A percentile compares a stretch with the other conserved stretches of the same genome.
These are phyloP conservation scores for Kuschelorhynchus macadamiae DNA, from an alignment of 2,888 invertebrate genomes.

Conservation along the genomic window DNA sequence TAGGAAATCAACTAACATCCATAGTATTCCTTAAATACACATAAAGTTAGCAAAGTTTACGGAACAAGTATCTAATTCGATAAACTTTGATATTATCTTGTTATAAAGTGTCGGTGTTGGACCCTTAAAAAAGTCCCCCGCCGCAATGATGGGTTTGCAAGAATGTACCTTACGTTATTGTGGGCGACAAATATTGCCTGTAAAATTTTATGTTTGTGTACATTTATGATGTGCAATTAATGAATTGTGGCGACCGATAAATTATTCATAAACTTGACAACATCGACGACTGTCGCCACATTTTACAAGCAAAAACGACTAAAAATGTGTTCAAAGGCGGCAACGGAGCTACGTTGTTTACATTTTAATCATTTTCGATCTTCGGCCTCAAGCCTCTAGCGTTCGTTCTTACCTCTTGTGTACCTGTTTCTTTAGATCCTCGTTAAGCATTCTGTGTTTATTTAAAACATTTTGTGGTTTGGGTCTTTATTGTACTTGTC, in stretches of 20 bases:
- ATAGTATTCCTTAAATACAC: no score
- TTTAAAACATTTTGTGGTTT: constrained; percentile 26
- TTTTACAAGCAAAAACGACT: constrained; percentile 39
- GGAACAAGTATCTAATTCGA: no score
- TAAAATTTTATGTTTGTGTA: no score
- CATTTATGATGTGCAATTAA: no score
- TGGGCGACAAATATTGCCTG: no score
- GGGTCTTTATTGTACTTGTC: constrained; percentile 12
- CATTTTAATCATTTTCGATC: constrained; percentile 47
- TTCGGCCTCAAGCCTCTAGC: constrained; percentile 31
- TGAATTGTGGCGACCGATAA: constrained; percentile 4
- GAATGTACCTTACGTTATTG: no score
- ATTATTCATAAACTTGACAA: constrained; percentile 35
- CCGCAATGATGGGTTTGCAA: no score
- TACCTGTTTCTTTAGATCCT: constrained; percentile 30
- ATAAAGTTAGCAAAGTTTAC: no score
- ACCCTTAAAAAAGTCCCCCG: no score
- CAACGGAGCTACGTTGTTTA: constrained; percentile 37
- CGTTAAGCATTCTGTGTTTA: constrained; percentile 19
- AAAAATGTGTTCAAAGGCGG: constrained; percentile 38
- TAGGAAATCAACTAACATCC: no score
- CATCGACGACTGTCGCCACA: constrained; percentile 31
- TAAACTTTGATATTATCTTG: no score
- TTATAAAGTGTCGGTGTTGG: no score
- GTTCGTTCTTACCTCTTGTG: not conserved